These are phyloP conservation scores for Gymnoscopelus braueri DNA, from an alignment of 2,797 vertebrate genomes.

Conservation along the genomic window DNA sequence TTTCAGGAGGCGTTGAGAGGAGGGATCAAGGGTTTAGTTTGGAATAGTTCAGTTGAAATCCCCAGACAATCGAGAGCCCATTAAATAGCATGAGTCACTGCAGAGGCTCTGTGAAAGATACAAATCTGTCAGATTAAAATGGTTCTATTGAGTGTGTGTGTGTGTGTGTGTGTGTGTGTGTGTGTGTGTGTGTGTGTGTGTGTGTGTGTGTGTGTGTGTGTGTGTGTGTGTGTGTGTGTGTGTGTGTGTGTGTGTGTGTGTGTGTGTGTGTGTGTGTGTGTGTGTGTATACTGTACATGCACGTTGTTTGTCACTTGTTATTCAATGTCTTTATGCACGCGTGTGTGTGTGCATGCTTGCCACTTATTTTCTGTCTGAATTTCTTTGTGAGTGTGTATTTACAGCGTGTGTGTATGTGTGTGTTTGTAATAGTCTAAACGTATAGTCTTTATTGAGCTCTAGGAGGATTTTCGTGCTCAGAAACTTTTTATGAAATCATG, in stretches of 20 bases:
- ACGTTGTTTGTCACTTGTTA: too few species aligned
- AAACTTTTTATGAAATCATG: conserved; percentile 67
- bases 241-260: neutral
- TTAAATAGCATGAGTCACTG: conserved; percentile 61
- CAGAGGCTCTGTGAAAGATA: conserved; percentile 61
- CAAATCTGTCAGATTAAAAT: conserved; percentile 69
- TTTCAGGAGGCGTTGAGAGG: conserved; percentile 57
- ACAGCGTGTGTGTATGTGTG: conserved; percentile 37
- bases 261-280: neutral
- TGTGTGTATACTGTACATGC: neutral
- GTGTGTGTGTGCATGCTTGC: too few species aligned
- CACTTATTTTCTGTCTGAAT: neutral
- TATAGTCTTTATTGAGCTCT: conserved; percentile 64
- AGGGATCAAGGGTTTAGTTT: conserved; percentile 64
- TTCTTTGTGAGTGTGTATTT: neutral
- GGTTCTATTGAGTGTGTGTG: conserved; percentile 31
- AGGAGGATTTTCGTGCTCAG: conserved; percentile 57
- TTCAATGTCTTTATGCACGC: neutral
- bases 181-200: conserved; percentile 13
- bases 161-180: conserved; percentile 16
- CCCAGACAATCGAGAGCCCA: conserved; percentile 58
- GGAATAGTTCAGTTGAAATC: conserved; percentile 54
- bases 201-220: conserved; percentile 1
- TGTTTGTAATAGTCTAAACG: conserved; percentile 54
- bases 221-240: neutral